Conservation (phyloP, 2,797 vertebrate species). For the Lutjanus argentimaculatus region DNA sequence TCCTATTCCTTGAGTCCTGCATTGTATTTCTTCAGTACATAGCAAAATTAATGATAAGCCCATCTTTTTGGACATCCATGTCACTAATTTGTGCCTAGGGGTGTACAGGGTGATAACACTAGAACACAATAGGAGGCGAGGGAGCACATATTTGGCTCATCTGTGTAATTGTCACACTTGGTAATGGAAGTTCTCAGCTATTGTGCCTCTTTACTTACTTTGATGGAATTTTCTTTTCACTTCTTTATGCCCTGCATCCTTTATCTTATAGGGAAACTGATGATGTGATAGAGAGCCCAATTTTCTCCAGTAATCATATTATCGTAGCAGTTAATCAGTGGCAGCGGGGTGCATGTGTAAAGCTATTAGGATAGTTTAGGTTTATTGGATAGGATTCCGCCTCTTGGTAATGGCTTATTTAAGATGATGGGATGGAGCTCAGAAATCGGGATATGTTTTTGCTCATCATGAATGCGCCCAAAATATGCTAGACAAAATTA, state of each 20-base stretch:
- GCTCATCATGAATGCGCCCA: slow-evolving; percentile 10
- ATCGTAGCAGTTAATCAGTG: slow-evolving; percentile 53
- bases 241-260: slow-evolving; percentile 9
- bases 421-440: slow-evolving; percentile 2
- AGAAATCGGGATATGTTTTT: slow-evolving; percentile 13
- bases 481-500: background rate
- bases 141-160: slow-evolving; percentile 45
- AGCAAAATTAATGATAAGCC: slow-evolving; percentile 47
- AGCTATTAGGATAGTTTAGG: slow-evolving; percentile 45
- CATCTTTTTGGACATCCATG: slow-evolving; percentile 47
- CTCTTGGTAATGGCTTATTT: slow-evolving; percentile 16
- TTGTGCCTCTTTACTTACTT: slow-evolving; percentile 44
- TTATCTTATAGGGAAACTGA: slow-evolving; percentile 38
- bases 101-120: slow-evolving; percentile 66
- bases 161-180: slow-evolving; percentile 49
- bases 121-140: slow-evolving; percentile 50
- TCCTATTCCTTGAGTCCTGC: slow-evolving; percentile 39
- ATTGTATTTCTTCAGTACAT: slow-evolving; percentile 56
- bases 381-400: slow-evolving; percentile 21
- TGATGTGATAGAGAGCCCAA: slow-evolving; percentile 43
- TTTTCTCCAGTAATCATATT: slow-evolving; percentile 52
- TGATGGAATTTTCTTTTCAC: slow-evolving; percentile 47
- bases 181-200: slow-evolving; percentile 48
- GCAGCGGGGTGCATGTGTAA: slow-evolving; percentile 38
- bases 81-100: slow-evolving; percentile 52